Conservation (phyloP, 1,140 invertebrate species). For the Tetraneura akinire region DNA sequence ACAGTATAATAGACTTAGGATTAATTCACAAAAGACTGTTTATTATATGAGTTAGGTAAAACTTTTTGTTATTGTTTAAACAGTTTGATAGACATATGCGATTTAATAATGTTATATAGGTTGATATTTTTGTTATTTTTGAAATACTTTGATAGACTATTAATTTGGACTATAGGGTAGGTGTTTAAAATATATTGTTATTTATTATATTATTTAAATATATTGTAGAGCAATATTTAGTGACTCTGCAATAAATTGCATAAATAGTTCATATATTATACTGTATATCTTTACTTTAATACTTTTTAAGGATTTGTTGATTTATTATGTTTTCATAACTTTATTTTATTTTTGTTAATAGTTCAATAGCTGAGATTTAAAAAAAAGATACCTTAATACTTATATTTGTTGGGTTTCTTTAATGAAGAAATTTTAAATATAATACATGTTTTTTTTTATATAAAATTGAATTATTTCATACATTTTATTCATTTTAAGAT, state of each 20-base stretch:
- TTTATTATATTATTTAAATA: background rate
- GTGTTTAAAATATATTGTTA: background rate
- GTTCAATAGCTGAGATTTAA: too few relatives aligned
- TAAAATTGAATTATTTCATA: conserved; percentile 3
- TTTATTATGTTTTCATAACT: too few relatives aligned
- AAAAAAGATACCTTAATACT: background rate
- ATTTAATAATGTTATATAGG: too few relatives aligned
- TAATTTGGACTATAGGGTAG: background rate
- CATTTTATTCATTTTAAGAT: too few relatives aligned
- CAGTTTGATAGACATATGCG: background rate
- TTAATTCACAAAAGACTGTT: background rate
- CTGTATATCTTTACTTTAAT: too few relatives aligned
- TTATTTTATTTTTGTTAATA: too few relatives aligned
- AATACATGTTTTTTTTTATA: background rate
- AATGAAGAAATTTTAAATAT: conserved; percentile 14
- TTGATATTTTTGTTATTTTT: background rate
- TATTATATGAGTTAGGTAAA: background rate
- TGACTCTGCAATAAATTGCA: too few relatives aligned
- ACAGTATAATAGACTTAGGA: background rate
- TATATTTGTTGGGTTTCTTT: background rate
- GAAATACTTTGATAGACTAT: background rate
- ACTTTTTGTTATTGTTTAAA: background rate
- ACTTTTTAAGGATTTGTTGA: too few relatives aligned
- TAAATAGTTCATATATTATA: too few relatives aligned
- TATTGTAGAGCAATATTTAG: too few relatives aligned